Conservation (phyloP, 2,888 invertebrate species). For the Chrysolina oricalcia region DNA sequence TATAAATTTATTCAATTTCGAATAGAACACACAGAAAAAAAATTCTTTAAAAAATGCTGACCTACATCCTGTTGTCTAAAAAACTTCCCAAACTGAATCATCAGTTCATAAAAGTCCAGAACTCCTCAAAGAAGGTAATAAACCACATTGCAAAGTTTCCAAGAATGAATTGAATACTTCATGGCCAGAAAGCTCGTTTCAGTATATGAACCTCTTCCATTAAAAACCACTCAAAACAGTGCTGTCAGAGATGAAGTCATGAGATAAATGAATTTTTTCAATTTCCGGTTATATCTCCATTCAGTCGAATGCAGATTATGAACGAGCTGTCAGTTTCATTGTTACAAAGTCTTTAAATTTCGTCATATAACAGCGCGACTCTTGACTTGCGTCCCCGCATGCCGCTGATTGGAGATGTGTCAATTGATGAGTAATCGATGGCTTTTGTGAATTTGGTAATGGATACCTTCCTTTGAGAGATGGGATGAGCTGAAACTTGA, state of each 20-base stretch:
- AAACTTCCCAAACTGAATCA: not conserved
- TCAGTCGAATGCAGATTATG: not conserved
- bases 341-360: slow-evolving; percentile 1
- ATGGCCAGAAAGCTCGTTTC: not conserved
- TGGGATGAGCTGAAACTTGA: not conserved
- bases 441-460: slow-evolving; percentile 1
- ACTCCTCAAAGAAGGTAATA: not conserved
- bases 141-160: not conserved
- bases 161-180: not conserved
- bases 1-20: too few relatives aligned
- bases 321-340: slow-evolving; percentile 2
- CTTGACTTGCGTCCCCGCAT: not conserved
- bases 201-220: not conserved
- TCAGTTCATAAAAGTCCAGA: not conserved
- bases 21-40: too few relatives aligned
- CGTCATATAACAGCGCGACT: not conserved
- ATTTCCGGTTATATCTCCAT: not conserved
- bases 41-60: too few relatives aligned
- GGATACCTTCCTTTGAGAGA: not conserved
- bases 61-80: not conserved
- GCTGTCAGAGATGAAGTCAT: not conserved
- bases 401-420: not conserved
- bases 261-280: slow-evolving; percentile 13
- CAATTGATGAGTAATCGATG: slow-evolving; percentile 4
- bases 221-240: not conserved